phyloP scores from a whole-genome alignment of 2,888 invertebrate genomes.

The Linyphia triangularis region DNA sequence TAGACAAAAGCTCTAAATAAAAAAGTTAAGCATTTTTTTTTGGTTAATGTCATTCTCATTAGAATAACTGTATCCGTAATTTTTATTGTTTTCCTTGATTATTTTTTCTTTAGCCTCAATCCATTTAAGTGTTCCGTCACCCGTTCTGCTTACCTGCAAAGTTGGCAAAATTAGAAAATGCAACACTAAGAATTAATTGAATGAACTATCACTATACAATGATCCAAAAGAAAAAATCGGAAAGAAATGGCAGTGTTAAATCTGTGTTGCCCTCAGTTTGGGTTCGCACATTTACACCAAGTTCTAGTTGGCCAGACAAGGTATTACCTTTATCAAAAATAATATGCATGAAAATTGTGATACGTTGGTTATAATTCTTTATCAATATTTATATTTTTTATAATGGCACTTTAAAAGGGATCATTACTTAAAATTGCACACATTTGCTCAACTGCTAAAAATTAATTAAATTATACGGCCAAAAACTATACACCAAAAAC shows the following conservation, averaged over 20 bases:
- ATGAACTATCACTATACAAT: constrained; percentile 26
- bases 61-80: constrained; percentile 27
- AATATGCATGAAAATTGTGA: too few relatives aligned
- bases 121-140: neutral
- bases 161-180: constrained; percentile 4
- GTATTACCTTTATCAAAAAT: constrained; percentile 50
- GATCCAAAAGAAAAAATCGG: constrained; percentile 67
- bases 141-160: neutral
- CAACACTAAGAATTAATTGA: neutral
- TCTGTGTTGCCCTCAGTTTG: constrained; percentile 77
- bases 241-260: constrained; percentile 70
- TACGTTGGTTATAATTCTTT: too few relatives aligned
- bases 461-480: too few relatives aligned
- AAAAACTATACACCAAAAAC: too few relatives aligned
- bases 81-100: neutral
- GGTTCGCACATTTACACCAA: constrained; percentile 74
- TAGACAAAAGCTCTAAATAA: too few relatives aligned
- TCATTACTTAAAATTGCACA: too few relatives aligned
- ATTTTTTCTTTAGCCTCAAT: constrained; percentile 15
- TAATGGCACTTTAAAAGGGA: too few relatives aligned
- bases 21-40: too few relatives aligned
- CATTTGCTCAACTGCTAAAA: too few relatives aligned
- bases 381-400: too few relatives aligned
- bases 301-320: constrained; percentile 77
- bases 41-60: neutral